phyloP scores from a whole-genome alignment of 2,888 invertebrate genomes.

The Heliconius erato region DNA sequence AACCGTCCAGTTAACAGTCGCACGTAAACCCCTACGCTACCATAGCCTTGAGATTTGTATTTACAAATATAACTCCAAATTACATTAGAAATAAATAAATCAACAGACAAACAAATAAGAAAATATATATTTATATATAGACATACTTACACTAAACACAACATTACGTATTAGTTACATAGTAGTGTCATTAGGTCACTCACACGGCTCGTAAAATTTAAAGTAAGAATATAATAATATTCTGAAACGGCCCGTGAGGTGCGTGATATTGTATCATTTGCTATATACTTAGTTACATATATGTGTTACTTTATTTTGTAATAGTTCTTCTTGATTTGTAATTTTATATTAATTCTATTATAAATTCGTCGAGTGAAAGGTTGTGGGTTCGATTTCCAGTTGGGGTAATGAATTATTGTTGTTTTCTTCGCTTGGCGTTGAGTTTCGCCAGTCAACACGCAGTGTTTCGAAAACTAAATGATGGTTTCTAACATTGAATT shows the following conservation, averaged over 20 bases:
- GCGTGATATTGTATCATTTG: slow-evolving; percentile 19
- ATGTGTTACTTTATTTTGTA: slow-evolving; percentile 17
- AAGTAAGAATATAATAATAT: slow-evolving; percentile 2
- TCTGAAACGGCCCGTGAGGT: slow-evolving; percentile 21
- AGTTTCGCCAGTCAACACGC: background rate
- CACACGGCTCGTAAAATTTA: slow-evolving; percentile 25
- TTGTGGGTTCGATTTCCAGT: no score
- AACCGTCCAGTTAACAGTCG: no score
- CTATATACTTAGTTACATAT: slow-evolving; percentile 6
- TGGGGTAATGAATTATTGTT: no score
- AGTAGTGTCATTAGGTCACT: slow-evolving; percentile 35
- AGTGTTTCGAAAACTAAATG: background rate
- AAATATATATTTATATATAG: background rate
- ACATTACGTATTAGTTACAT: slow-evolving; percentile 5
- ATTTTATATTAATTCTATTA: background rate
- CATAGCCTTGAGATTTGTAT: no score
- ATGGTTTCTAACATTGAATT: no score
- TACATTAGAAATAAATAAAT: background rate
- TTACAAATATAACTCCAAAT: background rate
- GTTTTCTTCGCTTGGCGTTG: background rate
- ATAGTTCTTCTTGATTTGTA: background rate
- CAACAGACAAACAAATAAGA: no score
- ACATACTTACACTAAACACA: background rate
- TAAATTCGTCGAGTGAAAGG: background rate
- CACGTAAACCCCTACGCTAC: no score